phyloP scores from a whole-genome alignment of 1,140 invertebrate species.

The Camponotus pennsylvanicus region DNA sequence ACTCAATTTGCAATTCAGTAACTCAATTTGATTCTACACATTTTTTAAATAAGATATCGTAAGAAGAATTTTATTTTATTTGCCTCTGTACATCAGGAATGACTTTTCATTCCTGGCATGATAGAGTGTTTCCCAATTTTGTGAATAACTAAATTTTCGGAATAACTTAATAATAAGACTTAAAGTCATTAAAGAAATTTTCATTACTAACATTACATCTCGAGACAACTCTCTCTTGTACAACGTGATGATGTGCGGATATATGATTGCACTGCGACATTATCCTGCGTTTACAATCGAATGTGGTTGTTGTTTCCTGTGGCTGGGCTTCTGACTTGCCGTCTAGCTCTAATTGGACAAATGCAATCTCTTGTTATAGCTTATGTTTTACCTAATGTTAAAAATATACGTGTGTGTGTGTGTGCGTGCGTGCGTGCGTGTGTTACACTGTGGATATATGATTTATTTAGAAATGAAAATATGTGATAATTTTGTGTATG shows the following conservation, averaged over 20 bases:
- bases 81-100: not conserved
- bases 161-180: slow-evolving; percentile 35
- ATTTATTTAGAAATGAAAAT: slow-evolving; percentile 13
- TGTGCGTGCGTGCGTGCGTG: no score
- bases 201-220: slow-evolving; percentile 18
- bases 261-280: slow-evolving; percentile 56
- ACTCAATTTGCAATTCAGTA: not conserved
- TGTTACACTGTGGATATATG: not conserved
- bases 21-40: not conserved
- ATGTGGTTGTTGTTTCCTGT: slow-evolving; percentile 86
- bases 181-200: not conserved
- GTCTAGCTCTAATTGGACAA: slow-evolving; percentile 83
- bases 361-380: slow-evolving; percentile 66
- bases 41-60: slow-evolving; percentile 15
- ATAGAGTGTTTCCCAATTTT: not conserved
- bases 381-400: not conserved
- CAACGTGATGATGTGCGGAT: slow-evolving; percentile 27
- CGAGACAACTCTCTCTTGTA: not conserved
- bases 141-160: not conserved
- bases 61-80: no score
- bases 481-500: slow-evolving; percentile 20
- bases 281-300: slow-evolving; percentile 80
- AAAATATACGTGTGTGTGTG: not conserved
- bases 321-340: slow-evolving; percentile 83
- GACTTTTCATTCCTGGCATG: not conserved